Evolutionary conservation across 2,797 vertebrate species (phyloP).

Genomic region (Clarias laeviceps): DNA sequence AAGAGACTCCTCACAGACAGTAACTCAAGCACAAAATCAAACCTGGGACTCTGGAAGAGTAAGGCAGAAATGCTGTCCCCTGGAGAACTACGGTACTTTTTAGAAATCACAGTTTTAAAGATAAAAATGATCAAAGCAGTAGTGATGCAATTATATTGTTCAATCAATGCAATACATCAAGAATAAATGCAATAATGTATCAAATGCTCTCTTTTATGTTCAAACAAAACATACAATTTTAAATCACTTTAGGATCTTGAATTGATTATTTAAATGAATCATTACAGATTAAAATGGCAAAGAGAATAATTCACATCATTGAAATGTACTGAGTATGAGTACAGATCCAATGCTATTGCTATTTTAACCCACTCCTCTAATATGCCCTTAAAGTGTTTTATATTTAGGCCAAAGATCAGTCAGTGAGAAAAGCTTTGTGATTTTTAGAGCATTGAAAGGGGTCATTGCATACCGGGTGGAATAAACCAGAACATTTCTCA

Average conservation of each 20-base stretch:
- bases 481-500: conserved; percentile 48
- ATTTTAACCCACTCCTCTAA: conserved; percentile 14
- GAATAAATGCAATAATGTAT: not conserved
- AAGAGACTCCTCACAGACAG: not conserved
- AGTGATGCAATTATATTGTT: not conserved
- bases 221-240: not conserved
- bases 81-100: not conserved
- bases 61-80: not conserved
- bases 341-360: not conserved
- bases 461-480: conserved; percentile 55
- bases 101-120: not conserved
- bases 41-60: not conserved
- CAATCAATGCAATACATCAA: not conserved
- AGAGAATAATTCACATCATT: not conserved
- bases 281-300: not conserved
- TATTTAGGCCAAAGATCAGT: conserved; percentile 42
- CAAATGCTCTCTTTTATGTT: not conserved
- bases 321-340: not conserved
- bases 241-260: not conserved
- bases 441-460: conserved; percentile 59
- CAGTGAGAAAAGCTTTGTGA: conserved; percentile 49
- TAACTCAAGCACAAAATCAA: not conserved
- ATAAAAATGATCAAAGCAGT: not conserved
- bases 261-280: not conserved
- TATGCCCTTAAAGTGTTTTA: conserved; percentile 28